A percentile compares a stretch with the other conserved stretches of the same genome.
phyloP scores from a whole-genome alignment of 2,113 vertebrate genomes.

The Centrocercus urophasianus region DNA sequence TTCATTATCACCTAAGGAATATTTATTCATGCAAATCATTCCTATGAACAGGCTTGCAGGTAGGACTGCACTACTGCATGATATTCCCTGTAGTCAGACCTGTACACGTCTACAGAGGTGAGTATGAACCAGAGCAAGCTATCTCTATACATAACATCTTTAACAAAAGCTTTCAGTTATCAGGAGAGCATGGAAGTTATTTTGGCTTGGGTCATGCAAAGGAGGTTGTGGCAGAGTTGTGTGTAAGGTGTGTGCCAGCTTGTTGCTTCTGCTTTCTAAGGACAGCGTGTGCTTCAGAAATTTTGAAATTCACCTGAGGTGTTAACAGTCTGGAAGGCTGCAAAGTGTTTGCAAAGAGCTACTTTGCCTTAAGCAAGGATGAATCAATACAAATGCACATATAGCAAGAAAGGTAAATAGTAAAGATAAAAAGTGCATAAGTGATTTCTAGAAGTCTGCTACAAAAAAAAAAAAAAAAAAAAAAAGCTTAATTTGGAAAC shows the following conservation, averaged over 20 bases:
- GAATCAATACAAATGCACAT: not conserved
- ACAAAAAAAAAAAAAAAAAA: not conserved
- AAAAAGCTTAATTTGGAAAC: slow-evolving; percentile 1
- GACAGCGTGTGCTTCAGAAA: not conserved
- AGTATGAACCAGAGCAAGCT: fast-evolving
- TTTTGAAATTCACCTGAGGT: not conserved
- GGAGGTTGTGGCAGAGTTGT: fast-evolving
- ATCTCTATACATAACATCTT: not conserved
- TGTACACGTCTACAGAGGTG: not conserved
- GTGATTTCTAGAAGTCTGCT: not conserved
- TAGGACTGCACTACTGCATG: not conserved
- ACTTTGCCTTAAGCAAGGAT: not conserved
- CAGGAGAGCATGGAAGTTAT: not conserved
- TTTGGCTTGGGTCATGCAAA: not conserved
- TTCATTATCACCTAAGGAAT: not conserved
- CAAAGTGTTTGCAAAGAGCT: not conserved
- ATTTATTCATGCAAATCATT: not conserved
- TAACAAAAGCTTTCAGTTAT: not conserved
- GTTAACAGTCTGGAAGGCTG: not conserved
- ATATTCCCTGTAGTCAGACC: not conserved
- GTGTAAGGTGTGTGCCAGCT: not conserved
- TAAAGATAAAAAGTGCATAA: not conserved
- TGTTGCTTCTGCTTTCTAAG: not conserved
- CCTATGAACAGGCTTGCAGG: fast-evolving
- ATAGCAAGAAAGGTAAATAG: not conserved